Evolutionary conservation across 2,888 invertebrate species (phyloP), one percentile per base, ranked within the genome.

Genomic region (Endomychus coccineus): DNA sequence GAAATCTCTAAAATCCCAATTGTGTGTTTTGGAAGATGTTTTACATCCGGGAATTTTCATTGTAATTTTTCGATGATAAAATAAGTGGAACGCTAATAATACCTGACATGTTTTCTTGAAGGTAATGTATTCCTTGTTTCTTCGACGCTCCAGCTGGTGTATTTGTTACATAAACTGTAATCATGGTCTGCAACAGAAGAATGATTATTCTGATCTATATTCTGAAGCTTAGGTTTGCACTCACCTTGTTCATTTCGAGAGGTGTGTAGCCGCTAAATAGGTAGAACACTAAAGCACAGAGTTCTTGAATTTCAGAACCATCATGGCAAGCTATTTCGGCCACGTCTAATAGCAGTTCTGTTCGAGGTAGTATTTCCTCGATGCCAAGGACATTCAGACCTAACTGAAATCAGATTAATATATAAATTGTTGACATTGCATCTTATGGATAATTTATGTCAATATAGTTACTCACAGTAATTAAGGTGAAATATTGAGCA

Each of bases 251-350:
- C 10, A 34, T 21, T 21, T 34, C 34, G 4, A 27, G 25, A 12
- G 34, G 34, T 2, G 34, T 13, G 10, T 34, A 13, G 4, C 34
- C 34, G 9, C 25, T 27, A 27, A 25, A 27, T n/a, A 16, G 2
- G 1, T 34, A 9, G 27, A 34, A 34, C 16, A 27, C 25, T 9
- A 19, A 6, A 15, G 21, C 34, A 27, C 34, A 34, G 17, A 16
- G 14, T 6, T 27, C 13, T 12, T 23, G 7, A 13, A 25, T 27
- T 14, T 16, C 2, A 2, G 34, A 25, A 27, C 14, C 34, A 19
- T 34, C 34, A 27, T 34, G 27, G 21, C 34, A 34, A 27, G 27
- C 25, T 11, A 27, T 15, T 34, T 34, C 13, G 2, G 27, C 34
- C 2, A 21, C 11, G 11, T 27, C 25, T 15, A 34, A 14, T 19